Conservation (phyloP, 2,888 invertebrate genomes). For the Julus scandinavius region DNA sequence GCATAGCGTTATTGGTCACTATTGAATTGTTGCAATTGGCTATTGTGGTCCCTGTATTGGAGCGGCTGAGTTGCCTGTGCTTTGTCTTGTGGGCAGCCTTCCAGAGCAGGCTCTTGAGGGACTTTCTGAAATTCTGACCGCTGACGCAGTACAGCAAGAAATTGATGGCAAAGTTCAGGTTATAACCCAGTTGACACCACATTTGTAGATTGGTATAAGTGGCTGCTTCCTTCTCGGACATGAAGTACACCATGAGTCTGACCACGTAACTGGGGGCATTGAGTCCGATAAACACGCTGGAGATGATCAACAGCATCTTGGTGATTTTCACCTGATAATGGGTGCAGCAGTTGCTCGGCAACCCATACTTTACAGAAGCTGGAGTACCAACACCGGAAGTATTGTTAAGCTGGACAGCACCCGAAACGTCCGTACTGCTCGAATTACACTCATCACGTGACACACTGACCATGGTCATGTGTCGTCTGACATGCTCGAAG, state of each 20-base stretch:
- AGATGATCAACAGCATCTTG: constrained; percentile 83
- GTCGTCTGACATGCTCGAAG: constrained; percentile 21
- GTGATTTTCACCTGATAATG: constrained; percentile 70
- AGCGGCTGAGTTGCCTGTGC: too few relatives aligned
- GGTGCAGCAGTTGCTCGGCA: not conserved
- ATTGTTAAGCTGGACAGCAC: too few relatives aligned
- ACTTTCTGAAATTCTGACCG: constrained; percentile 64
- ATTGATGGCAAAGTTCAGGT: constrained; percentile 52
- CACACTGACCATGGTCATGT: too few relatives aligned
- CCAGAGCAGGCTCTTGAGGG: constrained; percentile 60
- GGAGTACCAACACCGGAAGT: not conserved
- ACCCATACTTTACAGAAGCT: too few relatives aligned
- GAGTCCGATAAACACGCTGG: constrained; percentile 79
- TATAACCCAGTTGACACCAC: constrained; percentile 7
- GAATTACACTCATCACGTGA: not conserved
- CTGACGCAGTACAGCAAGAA: constrained; percentile 52
- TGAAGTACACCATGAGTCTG: not conserved
- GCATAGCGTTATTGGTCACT: too few relatives aligned
- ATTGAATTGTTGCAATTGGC: too few relatives aligned
- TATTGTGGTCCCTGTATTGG: too few relatives aligned
- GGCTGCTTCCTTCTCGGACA: too few relatives aligned
- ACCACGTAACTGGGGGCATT: constrained; percentile 67
- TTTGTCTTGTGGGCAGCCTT: not conserved
- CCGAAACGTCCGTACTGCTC: not conserved
- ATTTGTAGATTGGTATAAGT: too few relatives aligned